Evolutionary conservation across 2,797 vertebrate species (phyloP).

Genomic region (Enteromius mattozi): DNA sequence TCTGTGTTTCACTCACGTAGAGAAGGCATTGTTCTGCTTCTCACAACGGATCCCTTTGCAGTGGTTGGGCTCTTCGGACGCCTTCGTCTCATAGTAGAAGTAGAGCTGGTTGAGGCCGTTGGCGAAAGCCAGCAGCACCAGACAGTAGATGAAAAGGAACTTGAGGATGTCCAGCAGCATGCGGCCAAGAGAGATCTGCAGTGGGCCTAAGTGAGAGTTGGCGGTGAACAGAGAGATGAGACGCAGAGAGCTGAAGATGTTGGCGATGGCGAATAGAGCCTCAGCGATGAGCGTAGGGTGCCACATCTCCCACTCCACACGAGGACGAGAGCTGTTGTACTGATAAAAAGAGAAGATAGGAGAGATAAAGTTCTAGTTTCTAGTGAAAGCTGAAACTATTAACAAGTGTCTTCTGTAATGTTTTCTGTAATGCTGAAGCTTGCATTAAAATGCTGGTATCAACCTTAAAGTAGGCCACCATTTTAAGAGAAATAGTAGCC

Average conservation of each 20-base stretch:
- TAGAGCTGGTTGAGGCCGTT: conserved; percentile 98
- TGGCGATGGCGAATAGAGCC: conserved; percentile 97
- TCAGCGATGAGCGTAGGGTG: conserved; percentile 96
- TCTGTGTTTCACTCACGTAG: conserved; percentile 85
- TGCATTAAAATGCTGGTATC: conserved; percentile 17
- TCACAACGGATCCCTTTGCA: conserved; percentile 98
- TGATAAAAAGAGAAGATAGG: conserved; percentile 60
- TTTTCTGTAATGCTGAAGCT: neutral
- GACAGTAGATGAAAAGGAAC: conserved; percentile 98
- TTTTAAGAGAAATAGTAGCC: conserved; percentile 97
- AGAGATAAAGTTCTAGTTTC: neutral
- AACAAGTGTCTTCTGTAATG: neutral
- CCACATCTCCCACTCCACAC: conserved; percentile 99
- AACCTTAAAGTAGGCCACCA: conserved; percentile 97
- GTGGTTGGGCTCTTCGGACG: conserved; percentile 93
- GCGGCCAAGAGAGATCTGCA: conserved; percentile 96
- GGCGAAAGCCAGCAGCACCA: conserved; percentile 96
- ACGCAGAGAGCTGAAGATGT: conserved; percentile 96
- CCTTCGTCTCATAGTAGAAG: conserved; percentile 98
- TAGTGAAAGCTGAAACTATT: neutral
- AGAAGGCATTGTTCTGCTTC: conserved; percentile 98
- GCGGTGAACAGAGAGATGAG: conserved; percentile 99
- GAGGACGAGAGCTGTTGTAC: conserved; percentile 95
- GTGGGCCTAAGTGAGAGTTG: conserved; percentile 95
- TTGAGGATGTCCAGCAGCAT: conserved; percentile 99